Evolutionary conservation across 2,113 vertebrate species (phyloP).

Genomic region (Melanostigma gelatinosum): DNA sequence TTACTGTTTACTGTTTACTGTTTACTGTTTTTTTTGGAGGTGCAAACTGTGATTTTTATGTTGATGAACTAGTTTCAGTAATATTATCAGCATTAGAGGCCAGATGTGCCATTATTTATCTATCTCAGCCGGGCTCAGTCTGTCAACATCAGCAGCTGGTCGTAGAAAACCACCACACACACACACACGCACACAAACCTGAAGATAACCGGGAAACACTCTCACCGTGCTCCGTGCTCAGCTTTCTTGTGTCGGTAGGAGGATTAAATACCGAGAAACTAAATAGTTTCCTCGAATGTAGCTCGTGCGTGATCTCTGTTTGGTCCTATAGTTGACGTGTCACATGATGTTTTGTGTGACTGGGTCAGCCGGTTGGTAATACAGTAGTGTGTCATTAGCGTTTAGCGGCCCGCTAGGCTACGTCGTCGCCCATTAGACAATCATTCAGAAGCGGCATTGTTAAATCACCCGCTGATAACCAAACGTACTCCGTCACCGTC

Average conservation of each 20-base stretch:
- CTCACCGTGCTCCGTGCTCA: neutral
- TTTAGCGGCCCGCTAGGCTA: conserved; percentile 27
- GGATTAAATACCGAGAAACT: neutral
- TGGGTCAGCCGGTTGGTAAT: neutral
- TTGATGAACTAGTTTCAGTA: neutral
- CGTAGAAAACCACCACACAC: neutral
- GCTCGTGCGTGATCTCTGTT: conserved; percentile 10
- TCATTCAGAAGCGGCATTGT: conserved; percentile 11
- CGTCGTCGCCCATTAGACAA: conserved; percentile 9
- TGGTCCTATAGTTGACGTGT: neutral
- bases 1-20: too few species aligned
- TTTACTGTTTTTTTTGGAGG: neutral
- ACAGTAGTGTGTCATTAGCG: conserved; percentile 15
- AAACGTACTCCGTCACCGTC: neutral
- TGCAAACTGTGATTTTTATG: conserved; percentile 15
- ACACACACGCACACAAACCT: too few species aligned
- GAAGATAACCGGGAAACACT: neutral
- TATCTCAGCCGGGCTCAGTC: neutral
- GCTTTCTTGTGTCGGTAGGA: conserved; percentile 7
- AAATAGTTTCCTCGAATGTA: conserved; percentile 18
- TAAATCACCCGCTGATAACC: neutral
- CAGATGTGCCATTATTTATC: conserved; percentile 35
- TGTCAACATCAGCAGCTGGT: neutral
- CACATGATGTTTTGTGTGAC: conserved; percentile 12
- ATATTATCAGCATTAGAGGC: conserved; percentile 3